A percentile compares a stretch with the other conserved stretches of the same genome.
phyloP scores from a whole-genome alignment of 1,140 invertebrate species.

The Drosophila ficusphila region DNA sequence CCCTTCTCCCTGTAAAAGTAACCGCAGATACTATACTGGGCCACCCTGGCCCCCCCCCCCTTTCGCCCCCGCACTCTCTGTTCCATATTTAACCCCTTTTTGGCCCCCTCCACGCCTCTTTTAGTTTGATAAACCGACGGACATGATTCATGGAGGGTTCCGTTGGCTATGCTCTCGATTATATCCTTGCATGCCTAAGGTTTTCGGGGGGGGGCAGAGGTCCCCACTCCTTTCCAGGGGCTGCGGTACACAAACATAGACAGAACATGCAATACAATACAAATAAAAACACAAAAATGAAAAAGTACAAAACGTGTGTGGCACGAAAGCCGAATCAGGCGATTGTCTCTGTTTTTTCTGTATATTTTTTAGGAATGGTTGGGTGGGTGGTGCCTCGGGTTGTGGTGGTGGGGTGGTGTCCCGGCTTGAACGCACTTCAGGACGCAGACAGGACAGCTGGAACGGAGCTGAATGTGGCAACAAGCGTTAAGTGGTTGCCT shows the following conservation, averaged over 20 bases:
- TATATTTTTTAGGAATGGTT: constrained; percentile 10
- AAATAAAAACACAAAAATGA: constrained; percentile 50
- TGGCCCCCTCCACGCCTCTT: not conserved
- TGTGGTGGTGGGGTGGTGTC: not conserved
- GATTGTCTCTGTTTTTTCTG: constrained; percentile 46
- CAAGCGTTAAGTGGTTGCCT: constrained; percentile 74
- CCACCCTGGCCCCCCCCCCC: not conserved
- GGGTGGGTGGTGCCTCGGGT: not conserved
- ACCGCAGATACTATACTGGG: constrained; percentile 58
- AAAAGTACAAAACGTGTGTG: constrained; percentile 66
- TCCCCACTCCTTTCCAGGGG: not conserved
- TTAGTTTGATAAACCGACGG: constrained; percentile 60
- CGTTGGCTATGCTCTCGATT: constrained; percentile 57
- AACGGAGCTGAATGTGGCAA: constrained; percentile 73
- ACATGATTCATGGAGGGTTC: constrained; percentile 68
- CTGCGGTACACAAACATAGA: constrained; percentile 35
- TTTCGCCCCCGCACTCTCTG: not conserved
- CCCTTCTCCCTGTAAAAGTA: constrained; percentile 33
- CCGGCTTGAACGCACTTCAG: constrained; percentile 59
- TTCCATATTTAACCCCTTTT: not conserved
- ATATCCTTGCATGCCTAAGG: constrained; percentile 61
- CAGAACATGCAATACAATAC: constrained; percentile 72
- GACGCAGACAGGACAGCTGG: constrained; percentile 55
- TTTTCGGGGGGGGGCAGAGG: constrained; percentile 1
- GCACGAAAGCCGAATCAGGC: constrained; percentile 72